A percentile compares a stretch with the other conserved stretches of the same genome.
Conservation (phyloP, 64 coral and sea anemone genomes). For the Montipora cactus region DNA sequence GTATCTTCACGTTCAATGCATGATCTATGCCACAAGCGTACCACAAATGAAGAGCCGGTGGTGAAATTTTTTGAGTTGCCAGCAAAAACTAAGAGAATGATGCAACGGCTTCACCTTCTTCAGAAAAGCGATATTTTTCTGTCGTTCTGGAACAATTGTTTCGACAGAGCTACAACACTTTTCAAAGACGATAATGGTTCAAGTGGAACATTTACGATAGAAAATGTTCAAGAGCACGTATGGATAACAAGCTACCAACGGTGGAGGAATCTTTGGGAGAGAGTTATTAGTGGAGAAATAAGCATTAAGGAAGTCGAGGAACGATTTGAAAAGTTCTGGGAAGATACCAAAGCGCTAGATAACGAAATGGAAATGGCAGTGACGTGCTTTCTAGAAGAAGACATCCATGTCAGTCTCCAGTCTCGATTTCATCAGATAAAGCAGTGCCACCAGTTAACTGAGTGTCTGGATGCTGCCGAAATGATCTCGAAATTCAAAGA, state of each 20-base stretch:
- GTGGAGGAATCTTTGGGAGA: slow-evolving; percentile 18
- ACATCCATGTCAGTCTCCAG: background rate
- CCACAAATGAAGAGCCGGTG: background rate
- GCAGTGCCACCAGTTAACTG: slow-evolving; percentile 40
- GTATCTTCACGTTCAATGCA: background rate
- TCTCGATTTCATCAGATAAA: slow-evolving; percentile 45
- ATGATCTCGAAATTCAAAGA: slow-evolving; percentile 50
- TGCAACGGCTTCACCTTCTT: background rate
- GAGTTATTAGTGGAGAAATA: slow-evolving; percentile 61
- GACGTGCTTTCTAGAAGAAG: background rate
- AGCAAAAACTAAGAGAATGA: slow-evolving; percentile 22
- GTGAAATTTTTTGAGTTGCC: slow-evolving; percentile 58
- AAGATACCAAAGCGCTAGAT: background rate
- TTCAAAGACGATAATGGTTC: background rate
- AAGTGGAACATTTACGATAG: slow-evolving; percentile 6
- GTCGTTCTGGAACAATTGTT: slow-evolving; percentile 38
- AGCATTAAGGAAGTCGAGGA: slow-evolving; percentile 47
- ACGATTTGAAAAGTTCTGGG: slow-evolving; percentile 38
- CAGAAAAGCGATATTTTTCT: slow-evolving; percentile 23
- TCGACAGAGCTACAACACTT: slow-evolving; percentile 28
- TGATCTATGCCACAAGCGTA: slow-evolving; percentile 6
- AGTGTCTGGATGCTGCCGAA: slow-evolving; percentile 35
- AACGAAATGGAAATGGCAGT: background rate
- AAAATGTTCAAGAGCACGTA: slow-evolving; percentile 52
- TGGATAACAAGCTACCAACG: slow-evolving; percentile 48